phyloP scores from a whole-genome alignment of 2,888 invertebrate species.

The Zaprionus lineosus region DNA sequence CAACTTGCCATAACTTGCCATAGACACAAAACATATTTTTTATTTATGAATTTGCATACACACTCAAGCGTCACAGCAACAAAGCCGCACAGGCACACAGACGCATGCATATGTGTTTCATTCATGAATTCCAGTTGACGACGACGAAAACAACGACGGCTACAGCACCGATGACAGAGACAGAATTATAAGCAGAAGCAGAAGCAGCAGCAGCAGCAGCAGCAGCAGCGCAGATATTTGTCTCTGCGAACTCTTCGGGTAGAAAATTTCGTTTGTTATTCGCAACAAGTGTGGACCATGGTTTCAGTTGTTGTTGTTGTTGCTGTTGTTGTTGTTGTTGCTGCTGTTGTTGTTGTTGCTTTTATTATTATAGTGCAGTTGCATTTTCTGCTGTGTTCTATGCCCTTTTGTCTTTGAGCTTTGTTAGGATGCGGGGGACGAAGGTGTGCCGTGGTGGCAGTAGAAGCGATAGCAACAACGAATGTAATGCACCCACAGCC shows the following conservation, averaged over 20 bases:
- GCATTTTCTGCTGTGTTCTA: conserved; percentile 32
- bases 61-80: conserved; percentile 47
- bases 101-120: conserved; percentile 69
- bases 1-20: conserved; percentile 27
- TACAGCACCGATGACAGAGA: background rate
- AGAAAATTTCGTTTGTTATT: conserved; percentile 70
- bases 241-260: conserved; percentile 21
- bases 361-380: conserved; percentile 15
- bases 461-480: conserved; percentile 31
- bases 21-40: conserved; percentile 58
- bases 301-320: conserved; percentile 10
- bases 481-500: conserved; percentile 64
- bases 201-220: conserved; percentile 5
- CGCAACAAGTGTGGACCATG: conserved; percentile 65
- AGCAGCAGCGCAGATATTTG: conserved; percentile 41
- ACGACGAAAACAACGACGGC: conserved; percentile 19
- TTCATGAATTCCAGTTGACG: conserved; percentile 75
- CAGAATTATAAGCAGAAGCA: conserved; percentile 1
- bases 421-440: conserved; percentile 38
- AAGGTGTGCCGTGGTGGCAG: conserved; percentile 7
- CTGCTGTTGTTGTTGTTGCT: conserved; percentile 27
- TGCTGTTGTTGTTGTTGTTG: conserved; percentile 31
- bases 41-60: conserved; percentile 77
- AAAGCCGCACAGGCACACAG: conserved; percentile 20
- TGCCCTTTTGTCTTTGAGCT: conserved; percentile 60